phyloP scores from a whole-genome alignment of 2,113 vertebrate genomes.

The Microtus pennsylvanicus region DNA sequence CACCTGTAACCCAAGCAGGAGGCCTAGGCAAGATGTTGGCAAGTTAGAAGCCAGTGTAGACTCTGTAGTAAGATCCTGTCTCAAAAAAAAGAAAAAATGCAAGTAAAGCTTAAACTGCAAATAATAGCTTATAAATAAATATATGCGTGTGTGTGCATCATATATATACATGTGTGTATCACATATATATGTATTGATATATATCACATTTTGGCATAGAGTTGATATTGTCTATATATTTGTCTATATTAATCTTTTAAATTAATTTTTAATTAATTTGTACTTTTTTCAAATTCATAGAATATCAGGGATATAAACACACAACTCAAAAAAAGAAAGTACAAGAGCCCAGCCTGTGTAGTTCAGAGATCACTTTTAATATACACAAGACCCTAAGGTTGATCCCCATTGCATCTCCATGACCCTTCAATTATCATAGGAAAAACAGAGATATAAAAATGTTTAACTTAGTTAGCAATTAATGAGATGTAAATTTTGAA shows the following conservation, averaged over 20 bases:
- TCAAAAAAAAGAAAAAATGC: not conserved
- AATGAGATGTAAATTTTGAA: not conserved
- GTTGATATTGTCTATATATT: not conserved
- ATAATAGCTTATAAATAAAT: constrained; percentile 6
- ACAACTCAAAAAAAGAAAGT: not conserved
- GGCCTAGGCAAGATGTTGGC: not conserved
- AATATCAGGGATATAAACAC: not conserved
- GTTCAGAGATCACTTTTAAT: not conserved
- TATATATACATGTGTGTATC: not conserved
- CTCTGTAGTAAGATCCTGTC: not conserved
- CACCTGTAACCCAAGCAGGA: not conserved
- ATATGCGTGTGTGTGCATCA: not conserved
- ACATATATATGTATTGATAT: not conserved
- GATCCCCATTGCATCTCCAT: not conserved
- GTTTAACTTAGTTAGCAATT: constrained; percentile 9
- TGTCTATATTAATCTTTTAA: not conserved
- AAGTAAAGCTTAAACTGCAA: not conserved
- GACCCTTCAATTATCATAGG: not conserved
- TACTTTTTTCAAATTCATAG: not conserved
- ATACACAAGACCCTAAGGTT: not conserved
- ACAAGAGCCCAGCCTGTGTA: not conserved
- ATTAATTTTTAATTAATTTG: not conserved
- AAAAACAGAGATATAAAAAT: constrained; percentile 21
- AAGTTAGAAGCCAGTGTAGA: not conserved
- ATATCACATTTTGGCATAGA: not conserved